Evolutionary conservation across 2,113 vertebrate genomes (phyloP).

Genomic region (Brachypodius melanocephalos): DNA sequence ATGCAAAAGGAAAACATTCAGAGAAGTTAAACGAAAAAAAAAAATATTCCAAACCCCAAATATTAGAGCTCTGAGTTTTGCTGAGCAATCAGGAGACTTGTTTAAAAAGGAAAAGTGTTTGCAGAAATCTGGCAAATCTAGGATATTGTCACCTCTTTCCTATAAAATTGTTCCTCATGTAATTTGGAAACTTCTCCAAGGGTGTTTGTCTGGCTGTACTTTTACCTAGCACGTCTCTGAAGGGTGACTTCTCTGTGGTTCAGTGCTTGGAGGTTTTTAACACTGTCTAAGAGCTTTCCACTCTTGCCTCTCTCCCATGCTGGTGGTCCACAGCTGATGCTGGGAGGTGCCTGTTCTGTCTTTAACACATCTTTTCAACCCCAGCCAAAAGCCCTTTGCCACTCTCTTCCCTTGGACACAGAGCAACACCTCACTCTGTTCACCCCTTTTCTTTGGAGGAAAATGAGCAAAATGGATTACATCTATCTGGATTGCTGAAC

Average conservation of each 20-base stretch:
- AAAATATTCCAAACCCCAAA: neutral
- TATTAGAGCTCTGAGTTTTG: neutral
- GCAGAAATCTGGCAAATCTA: conserved; percentile 15
- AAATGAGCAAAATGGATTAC: neutral
- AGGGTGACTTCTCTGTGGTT: neutral
- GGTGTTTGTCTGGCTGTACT: neutral
- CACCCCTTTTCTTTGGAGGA: neutral
- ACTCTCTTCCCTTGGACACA: neutral
- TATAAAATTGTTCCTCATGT: neutral
- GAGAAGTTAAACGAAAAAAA: neutral
- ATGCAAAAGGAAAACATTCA: neutral
- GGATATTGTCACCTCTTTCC: conserved; percentile 13
- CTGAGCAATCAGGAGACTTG: neutral
- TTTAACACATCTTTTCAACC: neutral
- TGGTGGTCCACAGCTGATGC: neutral
- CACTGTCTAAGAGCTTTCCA: neutral
- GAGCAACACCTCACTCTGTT: neutral
- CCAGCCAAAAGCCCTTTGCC: neutral
- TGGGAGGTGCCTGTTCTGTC: neutral
- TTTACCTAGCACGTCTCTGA: neutral
- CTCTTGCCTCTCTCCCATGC: neutral
- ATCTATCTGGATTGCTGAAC: neutral
- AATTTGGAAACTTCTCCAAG: neutral
- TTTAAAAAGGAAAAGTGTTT: neutral
- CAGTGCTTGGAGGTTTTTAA: neutral